A percentile compares a stretch with the other conserved stretches of the same genome.
These are phyloP conservation scores for human (Homo sapiens) DNA, from an alignment of 2,113 vertebrate species.

Conservation along the genomic window DNA sequence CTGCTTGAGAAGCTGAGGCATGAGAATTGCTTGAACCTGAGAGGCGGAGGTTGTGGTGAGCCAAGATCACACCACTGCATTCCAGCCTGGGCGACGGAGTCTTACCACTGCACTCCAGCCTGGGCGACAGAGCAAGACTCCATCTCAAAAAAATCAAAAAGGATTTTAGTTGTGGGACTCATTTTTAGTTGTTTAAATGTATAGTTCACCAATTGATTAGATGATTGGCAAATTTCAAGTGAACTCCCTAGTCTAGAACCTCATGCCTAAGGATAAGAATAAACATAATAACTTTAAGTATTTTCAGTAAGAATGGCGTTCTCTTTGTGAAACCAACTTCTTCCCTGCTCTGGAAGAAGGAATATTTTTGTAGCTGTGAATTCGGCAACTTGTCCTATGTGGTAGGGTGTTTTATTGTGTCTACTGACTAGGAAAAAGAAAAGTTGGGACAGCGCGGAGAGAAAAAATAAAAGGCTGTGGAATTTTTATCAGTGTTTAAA, in stretches of 20 bases:
- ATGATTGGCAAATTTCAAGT: slow-evolving; percentile 25
- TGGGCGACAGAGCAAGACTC: too few species aligned
- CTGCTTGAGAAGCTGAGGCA: too few species aligned
- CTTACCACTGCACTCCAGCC: too few species aligned
- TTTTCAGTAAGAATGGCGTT: background rate
- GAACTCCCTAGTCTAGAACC: slow-evolving; percentile 1
- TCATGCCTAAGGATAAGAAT: background rate
- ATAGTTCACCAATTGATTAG: background rate
- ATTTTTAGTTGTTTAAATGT: slow-evolving; percentile 72
- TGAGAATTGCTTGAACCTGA: too few species aligned
- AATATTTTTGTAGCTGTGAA: slow-evolving; percentile 43
- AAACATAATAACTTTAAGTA: background rate
- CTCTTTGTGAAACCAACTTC: background rate
- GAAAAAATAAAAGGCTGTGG: slow-evolving; percentile 23
- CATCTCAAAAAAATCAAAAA: background rate
- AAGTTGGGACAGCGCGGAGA: slow-evolving; percentile 50
- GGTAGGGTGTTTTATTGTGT: background rate
- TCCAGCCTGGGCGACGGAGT: too few species aligned
- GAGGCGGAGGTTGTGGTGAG: too few species aligned
- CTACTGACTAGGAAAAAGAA: background rate
- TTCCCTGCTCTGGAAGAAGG: background rate
- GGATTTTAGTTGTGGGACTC: slow-evolving; percentile 14
- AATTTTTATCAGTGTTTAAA: background rate
- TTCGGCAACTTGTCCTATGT: background rate
- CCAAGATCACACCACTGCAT: too few species aligned